Base-by-base conservation (phyloP, 2,888 invertebrate species). In the Philaethria dido region DNA sequence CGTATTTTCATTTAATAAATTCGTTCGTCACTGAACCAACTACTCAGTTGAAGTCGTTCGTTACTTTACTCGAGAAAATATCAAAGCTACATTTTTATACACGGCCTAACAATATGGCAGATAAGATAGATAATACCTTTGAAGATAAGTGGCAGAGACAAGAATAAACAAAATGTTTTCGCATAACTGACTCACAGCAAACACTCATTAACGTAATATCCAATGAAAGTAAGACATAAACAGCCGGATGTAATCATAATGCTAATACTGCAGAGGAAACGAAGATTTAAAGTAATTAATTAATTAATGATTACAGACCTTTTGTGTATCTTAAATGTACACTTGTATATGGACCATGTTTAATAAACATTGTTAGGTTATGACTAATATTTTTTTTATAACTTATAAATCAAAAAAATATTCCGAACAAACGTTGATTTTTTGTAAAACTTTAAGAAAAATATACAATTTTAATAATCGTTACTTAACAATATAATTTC, bases 111-210 rank as follows among this genome's bases (percentile, higher is more conserved):
- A 88, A 90, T 91, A 57, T 89, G 89, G 80, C 74, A 87, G 92
- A 92, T 92, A 92, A 92, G 81, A 78, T 80, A 87, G 91, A 92
- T 92, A 90, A 89, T 83, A 78, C 82, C 83, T 84, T 79, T 76
- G 77, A 78, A 84, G 87, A 90, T 90, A 92, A 85, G 77, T 77
- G 69, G 72, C 70, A 76, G 73, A 72, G 77, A 77, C 79, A 80
- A 79, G 70, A 72, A 75, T 84, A 91, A 91, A 92, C 88, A 89
- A 74, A 77, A 80, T 89, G 88, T 91, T 91, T 90, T 90, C 81
- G 89, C 90, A 83, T 78, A 75, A 78, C 83, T 92, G 92, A 92
- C 81, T 92, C 91, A 91, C 78, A 79, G 74, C 73, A 83, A 85
- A 89, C 84, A 85, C 36, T 55, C 61, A 68, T 65, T 64, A 72